Conservation (phyloP, 1,140 invertebrate species). For the Andricus grossulariae region DNA sequence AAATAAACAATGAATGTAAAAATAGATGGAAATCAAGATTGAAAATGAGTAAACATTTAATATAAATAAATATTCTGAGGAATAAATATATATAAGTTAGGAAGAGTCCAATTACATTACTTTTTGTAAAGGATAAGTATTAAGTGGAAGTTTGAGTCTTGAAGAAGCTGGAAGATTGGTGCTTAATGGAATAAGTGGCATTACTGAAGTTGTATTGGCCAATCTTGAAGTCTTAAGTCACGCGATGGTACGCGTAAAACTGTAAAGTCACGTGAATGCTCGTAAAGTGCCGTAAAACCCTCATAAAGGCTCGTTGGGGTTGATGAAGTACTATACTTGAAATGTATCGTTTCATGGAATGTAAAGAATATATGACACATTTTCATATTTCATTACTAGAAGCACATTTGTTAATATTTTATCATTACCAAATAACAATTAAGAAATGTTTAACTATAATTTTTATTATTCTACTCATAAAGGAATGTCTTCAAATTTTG, state of each 20-base stretch:
- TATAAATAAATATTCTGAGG: not conserved
- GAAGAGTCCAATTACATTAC: not conserved
- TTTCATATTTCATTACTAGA: not conserved
- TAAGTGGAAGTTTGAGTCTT: slow-evolving; percentile 22
- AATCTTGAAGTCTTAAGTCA: slow-evolving; percentile 22
- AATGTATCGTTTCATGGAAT: slow-evolving; percentile 18
- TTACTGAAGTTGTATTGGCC: slow-evolving; percentile 21
- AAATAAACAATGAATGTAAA: not conserved
- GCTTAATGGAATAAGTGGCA: slow-evolving; percentile 23
- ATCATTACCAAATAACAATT: no score
- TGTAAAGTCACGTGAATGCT: slow-evolving; percentile 29
- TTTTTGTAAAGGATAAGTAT: slow-evolving; percentile 4
- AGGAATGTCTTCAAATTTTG: no score
- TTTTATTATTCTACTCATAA: no score
- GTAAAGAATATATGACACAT: not conserved
- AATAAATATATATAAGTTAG: not conserved
- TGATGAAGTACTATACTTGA: slow-evolving; percentile 26
- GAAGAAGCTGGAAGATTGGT: slow-evolving; percentile 29
- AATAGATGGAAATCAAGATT: not conserved
- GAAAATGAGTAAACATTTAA: not conserved
- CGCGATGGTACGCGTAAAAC: slow-evolving; percentile 31
- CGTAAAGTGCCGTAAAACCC: slow-evolving; percentile 23
- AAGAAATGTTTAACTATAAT: no score
- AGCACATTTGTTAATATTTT: no score
- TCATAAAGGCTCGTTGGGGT: slow-evolving; percentile 23